These are phyloP conservation scores for Unio delphinus DNA, from an alignment of 2,888 invertebrate genomes.

Conservation along the genomic window DNA sequence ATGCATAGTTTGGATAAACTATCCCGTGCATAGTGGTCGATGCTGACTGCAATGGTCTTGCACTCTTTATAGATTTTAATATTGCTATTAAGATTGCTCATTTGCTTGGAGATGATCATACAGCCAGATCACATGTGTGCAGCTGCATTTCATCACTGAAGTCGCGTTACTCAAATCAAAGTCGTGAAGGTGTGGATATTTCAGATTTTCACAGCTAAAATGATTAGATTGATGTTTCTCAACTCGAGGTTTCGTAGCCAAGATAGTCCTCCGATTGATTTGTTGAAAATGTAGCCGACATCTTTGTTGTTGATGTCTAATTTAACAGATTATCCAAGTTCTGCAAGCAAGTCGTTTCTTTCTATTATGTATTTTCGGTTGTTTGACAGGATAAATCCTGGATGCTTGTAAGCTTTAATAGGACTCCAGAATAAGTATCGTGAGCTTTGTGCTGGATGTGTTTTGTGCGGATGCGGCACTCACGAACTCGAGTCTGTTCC, in stretches of 20 bases:
- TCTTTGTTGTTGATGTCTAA: constrained; percentile 25
- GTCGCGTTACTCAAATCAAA: constrained; percentile 12
- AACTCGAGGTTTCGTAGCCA: constrained; percentile 19
- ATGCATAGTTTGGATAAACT: too few relatives aligned
- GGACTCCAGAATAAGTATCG: constrained; percentile 30
- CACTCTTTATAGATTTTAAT: too few relatives aligned
- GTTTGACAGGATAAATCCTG: constrained; percentile 29
- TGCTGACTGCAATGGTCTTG: too few relatives aligned
- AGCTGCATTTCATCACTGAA: constrained; percentile 26
- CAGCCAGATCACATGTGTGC: constrained; percentile 30
- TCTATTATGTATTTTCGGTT: constrained; percentile 42
- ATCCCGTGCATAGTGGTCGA: too few relatives aligned
- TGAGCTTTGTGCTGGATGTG: constrained; percentile 20
- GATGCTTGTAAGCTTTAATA: constrained; percentile 19
- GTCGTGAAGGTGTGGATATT: constrained; percentile 15
- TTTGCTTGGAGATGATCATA: constrained; percentile 19
- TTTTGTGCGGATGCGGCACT: constrained; percentile 30
- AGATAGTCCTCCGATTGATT: constrained; percentile 23
- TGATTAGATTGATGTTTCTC: constrained; percentile 15
- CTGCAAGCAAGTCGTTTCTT: constrained; percentile 35
- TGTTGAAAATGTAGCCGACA: constrained; percentile 32
- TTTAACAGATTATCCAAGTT: constrained; percentile 14
- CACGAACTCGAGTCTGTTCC: constrained; percentile 35
- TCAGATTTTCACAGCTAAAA: constrained; percentile 29
- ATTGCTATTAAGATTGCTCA: too few relatives aligned